Evolutionary conservation across 2,113 vertebrate genomes (phyloP).

Genomic region (Carollia perspicillata): DNA sequence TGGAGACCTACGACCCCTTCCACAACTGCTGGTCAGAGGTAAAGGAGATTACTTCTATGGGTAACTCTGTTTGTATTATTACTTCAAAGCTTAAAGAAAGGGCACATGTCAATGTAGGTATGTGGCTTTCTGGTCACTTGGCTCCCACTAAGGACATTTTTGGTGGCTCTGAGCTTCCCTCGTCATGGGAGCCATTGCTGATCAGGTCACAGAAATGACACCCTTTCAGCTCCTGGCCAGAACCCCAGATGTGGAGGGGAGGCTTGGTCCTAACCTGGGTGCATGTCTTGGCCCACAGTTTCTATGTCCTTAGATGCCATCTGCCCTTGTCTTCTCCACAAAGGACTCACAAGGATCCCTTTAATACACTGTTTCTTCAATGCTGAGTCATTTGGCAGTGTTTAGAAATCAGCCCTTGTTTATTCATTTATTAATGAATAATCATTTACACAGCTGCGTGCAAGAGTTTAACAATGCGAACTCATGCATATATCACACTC

Average conservation of each 20-base stretch:
- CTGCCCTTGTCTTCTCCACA: neutral
- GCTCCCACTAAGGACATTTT: neutral
- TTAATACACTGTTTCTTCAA: neutral
- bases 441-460: neutral
- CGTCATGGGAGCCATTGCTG: neutral
- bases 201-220: neutral
- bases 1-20: conserved; percentile 95
- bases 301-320: neutral
- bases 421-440: neutral
- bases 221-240: neutral
- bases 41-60: neutral
- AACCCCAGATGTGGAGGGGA: neutral
- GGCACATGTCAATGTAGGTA: neutral
- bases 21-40: conserved; percentile 98
- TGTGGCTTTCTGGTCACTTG: neutral
- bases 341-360: neutral
- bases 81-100: neutral
- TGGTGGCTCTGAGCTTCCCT: neutral
- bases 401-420: neutral
- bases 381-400: neutral
- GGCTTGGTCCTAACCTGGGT: neutral
- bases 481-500: neutral
- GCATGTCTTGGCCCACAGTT: neutral
- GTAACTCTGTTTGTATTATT: neutral
- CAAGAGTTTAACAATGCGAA: neutral